Evolutionary conservation across 1,140 invertebrate genomes (phyloP), one percentile per base, ranked within the genome.

Genomic region (Leptopilina boulardi): DNA sequence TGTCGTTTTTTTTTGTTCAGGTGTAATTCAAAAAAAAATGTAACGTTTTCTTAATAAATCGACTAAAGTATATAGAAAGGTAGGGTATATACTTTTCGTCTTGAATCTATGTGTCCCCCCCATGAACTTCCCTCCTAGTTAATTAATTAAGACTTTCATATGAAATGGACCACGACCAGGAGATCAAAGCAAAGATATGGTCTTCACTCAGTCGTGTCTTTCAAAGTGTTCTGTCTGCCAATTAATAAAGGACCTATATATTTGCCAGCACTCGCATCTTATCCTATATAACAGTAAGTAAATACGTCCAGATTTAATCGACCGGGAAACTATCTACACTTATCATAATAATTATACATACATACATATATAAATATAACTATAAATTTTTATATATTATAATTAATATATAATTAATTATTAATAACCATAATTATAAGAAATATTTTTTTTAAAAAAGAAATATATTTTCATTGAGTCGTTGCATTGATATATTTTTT

Each of bases 61-160:
- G n/a, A n/a, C n/a, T n/a, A n/a, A n/a, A n/a, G n/a, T n/a, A n/a
- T n/a, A n/a, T n/a, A n/a, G n/a, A n/a, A n/a, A n/a, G n/a, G n/a
- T n/a, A n/a, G n/a, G 4, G 15, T 47, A 42, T 42, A 3, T 15
- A 15, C 13, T 26, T 59, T 59, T 59, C 56, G 56, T 26, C 59
- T 66, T 66, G 59, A n/a, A 66, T 34, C 59, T 30, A 66, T 66
- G 4, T 23, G 26, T 66, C 26, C 26, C 10, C 26, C 26, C 10
- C 59, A 8, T 9, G 59, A 34, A 66, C 18, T 23, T 11, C 26
- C 72, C 42, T 19, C 9, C 47, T 21, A 74, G 73, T 79, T 76
- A 79, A 79, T 75, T 79, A 79, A 79, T 79, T 76, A 75, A 76
- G 59, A 66, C 26, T 66, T n/a, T 30, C 59, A n/a, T 30, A 66